Percentiles rank a stretch among this genome's conserved stretches.
phyloP scores from a whole-genome alignment of 2,113 vertebrate genomes.

The Mugil cephalus region DNA sequence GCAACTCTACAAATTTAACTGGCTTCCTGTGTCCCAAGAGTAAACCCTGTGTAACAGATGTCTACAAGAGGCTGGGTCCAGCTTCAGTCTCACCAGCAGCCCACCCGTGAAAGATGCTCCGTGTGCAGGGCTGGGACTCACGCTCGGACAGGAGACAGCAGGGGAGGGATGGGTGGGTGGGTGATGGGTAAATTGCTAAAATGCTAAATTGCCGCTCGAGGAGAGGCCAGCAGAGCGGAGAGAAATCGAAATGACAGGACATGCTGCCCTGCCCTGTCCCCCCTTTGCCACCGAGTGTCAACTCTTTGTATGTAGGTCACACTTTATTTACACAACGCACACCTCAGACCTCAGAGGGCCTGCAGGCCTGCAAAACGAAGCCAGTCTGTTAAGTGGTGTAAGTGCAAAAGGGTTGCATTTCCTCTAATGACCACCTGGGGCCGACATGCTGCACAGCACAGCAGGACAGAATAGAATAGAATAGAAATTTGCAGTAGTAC shows the following conservation, averaged over 20 bases:
- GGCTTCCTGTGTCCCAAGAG: neutral
- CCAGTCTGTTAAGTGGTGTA: too few species aligned
- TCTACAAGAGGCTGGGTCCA: neutral
- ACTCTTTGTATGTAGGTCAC: neutral
- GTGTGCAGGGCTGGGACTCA: constrained; percentile 22
- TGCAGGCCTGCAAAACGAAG: too few species aligned
- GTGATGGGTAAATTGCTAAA: neutral
- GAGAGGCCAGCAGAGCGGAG: constrained; percentile 31
- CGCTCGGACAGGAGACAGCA: constrained; percentile 14
- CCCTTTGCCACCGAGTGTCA: neutral
- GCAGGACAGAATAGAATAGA: too few species aligned
- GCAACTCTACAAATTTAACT: too few species aligned
- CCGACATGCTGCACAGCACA: too few species aligned
- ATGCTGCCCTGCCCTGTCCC: constrained; percentile 22
- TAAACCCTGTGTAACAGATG: neutral
- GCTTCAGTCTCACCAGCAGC: constrained; percentile 35
- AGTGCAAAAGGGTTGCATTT: too few species aligned
- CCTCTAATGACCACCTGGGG: too few species aligned
- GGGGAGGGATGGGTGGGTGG: neutral
- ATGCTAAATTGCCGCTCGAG: constrained; percentile 18
- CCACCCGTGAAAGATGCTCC: constrained; percentile 49
- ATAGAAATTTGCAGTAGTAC: too few species aligned
- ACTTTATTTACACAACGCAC: neutral
- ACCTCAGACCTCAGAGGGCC: too few species aligned
- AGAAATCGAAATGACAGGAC: constrained; percentile 48